Conservation (phyloP, 2,797 vertebrate species). For the Eupleurogrammus muticus region DNA sequence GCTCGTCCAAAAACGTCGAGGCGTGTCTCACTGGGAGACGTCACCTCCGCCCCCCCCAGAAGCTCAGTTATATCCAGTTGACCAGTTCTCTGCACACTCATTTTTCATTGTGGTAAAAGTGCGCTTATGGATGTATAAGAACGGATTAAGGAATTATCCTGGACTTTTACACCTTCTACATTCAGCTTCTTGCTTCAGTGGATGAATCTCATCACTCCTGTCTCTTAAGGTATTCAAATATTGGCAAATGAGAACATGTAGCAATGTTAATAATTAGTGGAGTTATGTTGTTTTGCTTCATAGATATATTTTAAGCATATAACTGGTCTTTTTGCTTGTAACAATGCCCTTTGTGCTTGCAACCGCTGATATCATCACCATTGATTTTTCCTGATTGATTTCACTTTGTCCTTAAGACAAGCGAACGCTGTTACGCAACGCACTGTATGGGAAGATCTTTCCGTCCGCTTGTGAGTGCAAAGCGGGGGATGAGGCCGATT, state of each 20-base stretch:
- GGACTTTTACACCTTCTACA: conserved; percentile 20
- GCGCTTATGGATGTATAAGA: conserved; percentile 15
- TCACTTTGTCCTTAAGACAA: conserved; percentile 22
- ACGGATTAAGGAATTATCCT: conserved; percentile 3
- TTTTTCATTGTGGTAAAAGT: conserved; percentile 31
- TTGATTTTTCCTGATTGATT: conserved; percentile 36
- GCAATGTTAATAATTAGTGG: not conserved
- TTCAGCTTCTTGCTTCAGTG: conserved; percentile 6
- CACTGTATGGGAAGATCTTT: not conserved
- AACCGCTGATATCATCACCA: conserved; percentile 20
- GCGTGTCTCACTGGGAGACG: conserved; percentile 39
- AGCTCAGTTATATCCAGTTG: no score
- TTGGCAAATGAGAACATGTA: not conserved
- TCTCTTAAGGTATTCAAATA: conserved; percentile 34
- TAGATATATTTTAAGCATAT: conserved; percentile 3
- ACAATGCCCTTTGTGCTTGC: conserved; percentile 10
- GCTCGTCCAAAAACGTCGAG: conserved; percentile 34
- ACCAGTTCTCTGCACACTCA: conserved; percentile 7
- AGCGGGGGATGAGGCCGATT: conserved; percentile 7
- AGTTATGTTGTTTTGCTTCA: not conserved
- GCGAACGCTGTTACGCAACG: conserved; percentile 4
- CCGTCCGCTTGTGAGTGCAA: not conserved
- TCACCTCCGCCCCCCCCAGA: conserved; percentile 2
- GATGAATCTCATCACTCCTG: not conserved
- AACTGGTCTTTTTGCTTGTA: conserved; percentile 13